Evolutionary conservation across 2,113 vertebrate species (phyloP).

Genomic region (Hemiprocne comata): DNA sequence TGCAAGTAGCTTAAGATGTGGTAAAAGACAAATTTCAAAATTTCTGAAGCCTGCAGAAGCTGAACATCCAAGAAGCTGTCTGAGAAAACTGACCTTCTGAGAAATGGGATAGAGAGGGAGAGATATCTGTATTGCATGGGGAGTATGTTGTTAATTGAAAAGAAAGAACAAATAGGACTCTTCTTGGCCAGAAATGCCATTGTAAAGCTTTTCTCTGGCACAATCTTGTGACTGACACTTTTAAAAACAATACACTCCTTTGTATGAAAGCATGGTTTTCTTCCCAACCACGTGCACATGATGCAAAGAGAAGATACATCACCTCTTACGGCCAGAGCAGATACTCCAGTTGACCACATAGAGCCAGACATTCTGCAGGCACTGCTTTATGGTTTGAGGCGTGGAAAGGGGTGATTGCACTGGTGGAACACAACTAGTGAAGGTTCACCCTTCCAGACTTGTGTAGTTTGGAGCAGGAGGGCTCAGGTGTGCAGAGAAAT

Average conservation of each 20-base stretch:
- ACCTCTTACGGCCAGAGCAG: background rate
- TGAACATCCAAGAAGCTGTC: background rate
- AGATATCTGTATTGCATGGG: background rate
- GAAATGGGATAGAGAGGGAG: background rate
- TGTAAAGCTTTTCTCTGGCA: background rate
- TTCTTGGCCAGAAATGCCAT: background rate
- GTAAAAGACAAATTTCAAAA: background rate
- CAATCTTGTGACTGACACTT: background rate
- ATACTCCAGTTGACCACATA: background rate
- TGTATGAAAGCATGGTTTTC: background rate
- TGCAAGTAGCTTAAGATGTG: background rate
- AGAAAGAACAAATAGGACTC: background rate
- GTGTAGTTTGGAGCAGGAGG: background rate
- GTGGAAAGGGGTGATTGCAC: rapidly evolving
- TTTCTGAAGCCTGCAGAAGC: background rate
- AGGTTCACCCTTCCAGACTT: background rate
- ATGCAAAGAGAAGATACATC: background rate
- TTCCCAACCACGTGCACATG: background rate
- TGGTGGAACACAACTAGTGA: background rate
- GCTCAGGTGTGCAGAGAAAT: background rate
- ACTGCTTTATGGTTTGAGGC: background rate
- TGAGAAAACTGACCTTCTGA: background rate
- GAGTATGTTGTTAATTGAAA: background rate
- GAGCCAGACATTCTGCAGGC: background rate
- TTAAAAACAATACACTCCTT: background rate